Base-by-base conservation (phyloP, 2,888 invertebrate species). In the Ctenicera cuprea region DNA sequence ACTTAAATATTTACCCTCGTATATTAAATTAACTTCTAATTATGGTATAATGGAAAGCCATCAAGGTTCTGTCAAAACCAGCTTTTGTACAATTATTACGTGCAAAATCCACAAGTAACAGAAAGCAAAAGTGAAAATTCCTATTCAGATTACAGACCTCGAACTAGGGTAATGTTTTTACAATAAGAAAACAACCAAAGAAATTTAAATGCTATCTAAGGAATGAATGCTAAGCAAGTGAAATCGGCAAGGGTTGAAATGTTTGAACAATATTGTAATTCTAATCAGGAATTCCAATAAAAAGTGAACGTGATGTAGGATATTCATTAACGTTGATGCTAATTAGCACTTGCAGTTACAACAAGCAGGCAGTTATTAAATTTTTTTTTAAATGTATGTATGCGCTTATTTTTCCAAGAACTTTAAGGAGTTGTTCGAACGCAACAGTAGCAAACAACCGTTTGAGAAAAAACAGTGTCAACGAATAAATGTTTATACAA, bases 231-330 rank as follows among this genome's bases (percentile, higher is more conserved):
- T 30, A 26, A 52, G 7, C 52, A 30, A 52, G 52, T 52, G 52
- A 52, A 52, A 52, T 52, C 52, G 7, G 30, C n/a, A 52, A 52
- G 26, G 52, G 52, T 8, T 52, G 52, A 52, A 52, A 52, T 52
- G 52, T 1, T 22, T 45, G 5, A 16, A 16, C 18, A 45, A 45
- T 45, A 5, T 45, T 45, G 18, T 18, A 45, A 45, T 45, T 16
- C 45, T 45, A 45, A 16, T 16, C 45, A 45, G 16, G 45, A 5
- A 18, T 45, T 45, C 16, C 16, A 45, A 16, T 5, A 45, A 16
- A 45, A 9, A 45, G 16, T 16, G 18, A 45, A 45, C n/a, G n/a
- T n/a, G n/a, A n/a, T n/a, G n/a, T n/a, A n/a, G n/a, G n/a, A 43
- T 12, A 1, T 14, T 4, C 41, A 4, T n/a, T 43, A n/a, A 43